A percentile compares a stretch with the other conserved stretches of the same genome.
Conservation (phyloP, 2,888 invertebrate species). For the Amphipyra berbera region DNA sequence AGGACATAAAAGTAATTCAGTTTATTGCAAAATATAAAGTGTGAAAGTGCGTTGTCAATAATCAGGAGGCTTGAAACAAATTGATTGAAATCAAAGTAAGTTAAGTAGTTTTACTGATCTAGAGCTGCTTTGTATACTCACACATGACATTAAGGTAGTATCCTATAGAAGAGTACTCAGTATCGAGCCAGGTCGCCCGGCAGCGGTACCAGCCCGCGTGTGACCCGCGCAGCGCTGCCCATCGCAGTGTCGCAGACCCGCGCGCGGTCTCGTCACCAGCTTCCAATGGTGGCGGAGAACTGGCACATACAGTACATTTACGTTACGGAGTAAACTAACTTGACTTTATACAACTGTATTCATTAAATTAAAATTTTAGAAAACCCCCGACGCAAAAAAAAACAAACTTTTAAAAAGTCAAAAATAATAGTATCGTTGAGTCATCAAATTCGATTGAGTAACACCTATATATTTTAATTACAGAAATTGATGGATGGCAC, state of each 20-base stretch:
- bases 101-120: background rate
- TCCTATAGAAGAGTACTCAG: slow-evolving; percentile 96
- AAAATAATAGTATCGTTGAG: no score
- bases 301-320: slow-evolving; percentile 31
- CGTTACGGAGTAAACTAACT: background rate
- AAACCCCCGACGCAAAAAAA: no score
- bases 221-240: slow-evolving; percentile 93
- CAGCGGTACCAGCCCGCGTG: slow-evolving; percentile 98
- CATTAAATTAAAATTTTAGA: no score
- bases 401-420: no score
- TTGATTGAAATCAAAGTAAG: no score
- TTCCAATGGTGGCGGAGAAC: slow-evolving; percentile 75
- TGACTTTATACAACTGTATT: no score
- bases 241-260: slow-evolving; percentile 93
- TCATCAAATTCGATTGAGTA: no score
- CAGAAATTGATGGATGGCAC: no score
- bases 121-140: slow-evolving; percentile 88
- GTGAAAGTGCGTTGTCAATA: no score
- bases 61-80: no score
- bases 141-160: slow-evolving; percentile 97
- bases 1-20: background rate
- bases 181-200: slow-evolving; percentile 94
- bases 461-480: no score
- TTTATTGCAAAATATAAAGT: background rate
- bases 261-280: slow-evolving; percentile 65